Conservation (phyloP, 2,888 invertebrate species). For the Nomada fabriciana region DNA sequence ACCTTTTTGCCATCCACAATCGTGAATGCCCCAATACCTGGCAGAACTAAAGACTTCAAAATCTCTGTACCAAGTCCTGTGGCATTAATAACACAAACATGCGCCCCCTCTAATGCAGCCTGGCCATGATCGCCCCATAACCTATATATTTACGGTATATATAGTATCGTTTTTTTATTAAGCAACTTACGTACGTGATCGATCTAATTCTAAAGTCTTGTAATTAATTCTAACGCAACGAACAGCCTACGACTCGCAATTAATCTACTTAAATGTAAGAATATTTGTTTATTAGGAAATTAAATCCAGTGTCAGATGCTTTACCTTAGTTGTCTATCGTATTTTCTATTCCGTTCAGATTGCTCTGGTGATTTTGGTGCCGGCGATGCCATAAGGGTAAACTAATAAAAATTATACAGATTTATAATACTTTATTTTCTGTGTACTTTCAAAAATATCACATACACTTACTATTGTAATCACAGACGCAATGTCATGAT, state of each 20-base stretch:
- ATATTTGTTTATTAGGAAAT: too few species aligned
- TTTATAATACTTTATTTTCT: too few species aligned
- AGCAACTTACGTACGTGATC: background rate
- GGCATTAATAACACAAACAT: conserved; percentile 97
- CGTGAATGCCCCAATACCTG: conserved; percentile 96
- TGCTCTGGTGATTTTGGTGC: conserved; percentile 91
- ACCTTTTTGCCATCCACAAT: conserved; percentile 95
- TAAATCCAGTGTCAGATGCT: background rate
- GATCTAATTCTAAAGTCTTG: background rate
- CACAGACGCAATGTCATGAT: too few species aligned
- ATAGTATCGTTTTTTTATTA: background rate
- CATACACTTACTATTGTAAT: too few species aligned
- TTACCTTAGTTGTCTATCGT: conserved; percentile 90
- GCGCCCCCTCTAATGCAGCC: conserved; percentile 91
- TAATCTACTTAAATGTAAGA: background rate
- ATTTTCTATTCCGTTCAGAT: conserved; percentile 91
- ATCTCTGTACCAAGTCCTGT: conserved; percentile 97
- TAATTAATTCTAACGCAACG: background rate
- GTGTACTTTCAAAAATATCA: too few species aligned
- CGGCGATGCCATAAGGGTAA: conserved; percentile 87
- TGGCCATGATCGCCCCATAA: conserved; percentile 99
- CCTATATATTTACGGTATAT: conserved; percentile 83
- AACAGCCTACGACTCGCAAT: background rate
- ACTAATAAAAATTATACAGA: too few species aligned
- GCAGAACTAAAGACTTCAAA: conserved; percentile 96